Conservation (phyloP, 2,888 invertebrate genomes). For the Erebia palarica region DNA sequence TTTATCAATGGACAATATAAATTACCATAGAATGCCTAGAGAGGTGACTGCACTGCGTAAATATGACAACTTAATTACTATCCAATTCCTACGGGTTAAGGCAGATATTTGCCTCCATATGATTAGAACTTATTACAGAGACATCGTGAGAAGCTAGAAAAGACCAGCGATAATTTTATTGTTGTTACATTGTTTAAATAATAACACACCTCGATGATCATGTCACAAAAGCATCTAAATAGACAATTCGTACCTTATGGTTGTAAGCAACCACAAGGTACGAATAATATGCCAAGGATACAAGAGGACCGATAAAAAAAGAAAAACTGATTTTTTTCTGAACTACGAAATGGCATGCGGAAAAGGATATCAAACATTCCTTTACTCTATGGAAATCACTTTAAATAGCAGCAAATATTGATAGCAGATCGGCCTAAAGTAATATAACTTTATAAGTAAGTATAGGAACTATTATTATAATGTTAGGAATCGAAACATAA, state of each 20-base stretch:
- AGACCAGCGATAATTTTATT: not conserved
- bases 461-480: too few relatives aligned
- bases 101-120: not conserved
- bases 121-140: not conserved
- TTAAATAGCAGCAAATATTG: not conserved
- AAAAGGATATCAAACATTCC: not conserved
- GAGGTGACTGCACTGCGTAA: too few relatives aligned
- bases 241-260: not conserved
- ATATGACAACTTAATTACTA: too few relatives aligned
- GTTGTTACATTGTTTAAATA: slow-evolving; percentile 14
- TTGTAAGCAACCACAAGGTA: not conserved
- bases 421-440: too few relatives aligned
- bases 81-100: too few relatives aligned
- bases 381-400: not conserved
- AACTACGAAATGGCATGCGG: not conserved
- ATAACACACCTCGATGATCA: not conserved
- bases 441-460: too few relatives aligned
- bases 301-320: not conserved
- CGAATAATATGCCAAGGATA: not conserved
- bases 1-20: too few relatives aligned
- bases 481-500: too few relatives aligned
- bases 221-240: not conserved
- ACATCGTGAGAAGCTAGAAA: slow-evolving; percentile 12
- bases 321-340: not conserved
- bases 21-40: too few relatives aligned